Evolutionary conservation across 1,140 invertebrate genomes (phyloP), one percentile per base, ranked within the genome.

Genomic region (Macrostomum lignano): DNA sequence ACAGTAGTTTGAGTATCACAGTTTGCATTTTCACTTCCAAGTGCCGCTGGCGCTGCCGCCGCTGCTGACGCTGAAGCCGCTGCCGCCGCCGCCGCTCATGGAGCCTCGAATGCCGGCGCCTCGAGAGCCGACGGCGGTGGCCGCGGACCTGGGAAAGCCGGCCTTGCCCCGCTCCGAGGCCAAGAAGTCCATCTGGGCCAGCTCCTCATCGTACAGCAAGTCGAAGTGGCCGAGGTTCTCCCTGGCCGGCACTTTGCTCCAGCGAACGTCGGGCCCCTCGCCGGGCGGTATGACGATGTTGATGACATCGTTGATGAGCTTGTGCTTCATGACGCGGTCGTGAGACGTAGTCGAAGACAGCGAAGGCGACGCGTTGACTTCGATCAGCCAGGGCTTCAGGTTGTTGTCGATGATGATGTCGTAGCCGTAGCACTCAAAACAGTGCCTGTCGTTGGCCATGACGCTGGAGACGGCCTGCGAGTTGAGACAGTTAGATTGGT

Each of bases 291-390:
- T 47, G 1, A 91, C 74, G 26, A 91, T 71, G 17, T 77, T 77
- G 28, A 91, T 60, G 36, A 86, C 79, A 52, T 88, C 86, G 46
- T 82, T 77, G 36, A 94, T 81, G 9, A 94, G 55, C 60, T 82
- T 84, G 45, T 84, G 78, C 48, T 94, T 94, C 37, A 91, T 64
- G 44, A 91, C 84, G 42, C 82, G 64, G 53, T 94, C 84, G 51
- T 79, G 86, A 0, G 77, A 74, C 0, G 82, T 93, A 1, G 82
- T 93, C 1, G 79, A 81, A 2, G 76, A 77, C 1, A 91, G 51
- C 0, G 81, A 86, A 0, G 84, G 82, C 0, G 81, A 88, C 1
- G 82, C 79, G 50, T 93, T 93, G 0, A 84, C 52, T 44, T 58
- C 54, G 33, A 58, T 55, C 17, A 59, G 33, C 55, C 55, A 59